phyloP scores from a whole-genome alignment of 2,888 invertebrate species.

The Fissipunctia ypsillon region DNA sequence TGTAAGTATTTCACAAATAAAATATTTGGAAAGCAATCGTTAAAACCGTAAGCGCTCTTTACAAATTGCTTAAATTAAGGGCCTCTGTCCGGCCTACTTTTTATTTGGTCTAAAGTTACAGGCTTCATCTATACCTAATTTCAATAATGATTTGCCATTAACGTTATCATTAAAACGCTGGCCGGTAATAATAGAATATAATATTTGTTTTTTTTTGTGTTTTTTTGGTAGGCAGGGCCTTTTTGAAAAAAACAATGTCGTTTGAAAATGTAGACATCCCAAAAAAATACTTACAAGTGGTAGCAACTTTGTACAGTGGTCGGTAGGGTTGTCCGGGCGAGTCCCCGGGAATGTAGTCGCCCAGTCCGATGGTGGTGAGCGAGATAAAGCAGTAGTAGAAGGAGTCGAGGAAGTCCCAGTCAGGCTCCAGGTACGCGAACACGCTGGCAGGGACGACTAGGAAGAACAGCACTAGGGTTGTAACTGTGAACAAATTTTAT shows the following conservation, averaged over 20 bases:
- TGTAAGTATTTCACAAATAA: background rate
- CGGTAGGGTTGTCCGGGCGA: conserved; percentile 93
- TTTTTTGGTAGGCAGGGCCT: background rate
- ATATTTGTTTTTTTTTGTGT: background rate
- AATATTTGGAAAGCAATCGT: background rate
- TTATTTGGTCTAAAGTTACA: conserved; percentile 43
- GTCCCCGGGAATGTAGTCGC: conserved; percentile 97
- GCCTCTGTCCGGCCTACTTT: background rate
- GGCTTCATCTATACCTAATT: conserved; percentile 18
- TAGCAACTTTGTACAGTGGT: conserved; percentile 95
- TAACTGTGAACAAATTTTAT: conserved; percentile 83
- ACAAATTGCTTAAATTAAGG: conserved; percentile 9
- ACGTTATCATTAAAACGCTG: background rate
- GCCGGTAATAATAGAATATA: background rate
- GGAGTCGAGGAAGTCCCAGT: conserved; percentile 96
- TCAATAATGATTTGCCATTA: background rate
- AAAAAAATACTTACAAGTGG: conserved; percentile 91
- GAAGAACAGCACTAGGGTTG: conserved; percentile 90
- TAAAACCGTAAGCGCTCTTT: background rate
- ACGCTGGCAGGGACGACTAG: conserved; percentile 94
- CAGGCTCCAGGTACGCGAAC: conserved; percentile 94
- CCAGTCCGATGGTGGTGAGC: conserved; percentile 96
- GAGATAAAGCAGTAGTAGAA: conserved; percentile 98
- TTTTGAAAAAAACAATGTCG: background rate
- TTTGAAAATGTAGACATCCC: conserved; percentile 9